These are phyloP conservation scores for Motacilla tschutschensis DNA, from an alignment of 2,113 vertebrate genomes.

Conservation along the genomic window DNA sequence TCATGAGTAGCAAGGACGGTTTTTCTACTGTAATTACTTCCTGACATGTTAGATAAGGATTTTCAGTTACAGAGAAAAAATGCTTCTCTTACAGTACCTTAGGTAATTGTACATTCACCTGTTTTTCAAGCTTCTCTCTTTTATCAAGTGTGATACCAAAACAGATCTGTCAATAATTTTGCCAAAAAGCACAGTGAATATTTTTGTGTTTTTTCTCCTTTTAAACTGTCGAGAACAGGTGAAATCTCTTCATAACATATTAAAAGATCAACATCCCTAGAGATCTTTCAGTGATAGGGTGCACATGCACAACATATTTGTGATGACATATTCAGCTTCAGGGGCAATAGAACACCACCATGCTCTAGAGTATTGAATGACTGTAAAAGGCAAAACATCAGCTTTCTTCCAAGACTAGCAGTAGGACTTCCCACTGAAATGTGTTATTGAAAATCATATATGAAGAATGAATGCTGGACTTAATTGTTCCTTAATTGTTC, in stretches of 20 bases:
- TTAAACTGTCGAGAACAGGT: background rate
- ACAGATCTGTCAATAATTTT: background rate
- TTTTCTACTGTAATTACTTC: background rate
- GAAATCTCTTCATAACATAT: background rate
- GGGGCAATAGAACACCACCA: background rate
- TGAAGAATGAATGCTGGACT: background rate
- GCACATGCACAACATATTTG: background rate
- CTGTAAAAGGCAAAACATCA: background rate
- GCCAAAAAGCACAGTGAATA: background rate
- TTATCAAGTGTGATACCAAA: background rate
- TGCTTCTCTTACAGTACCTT: background rate
- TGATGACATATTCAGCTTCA: constrained; percentile 4
- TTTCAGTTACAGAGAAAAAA: background rate
- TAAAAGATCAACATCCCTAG: background rate
- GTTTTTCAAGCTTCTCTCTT: background rate
- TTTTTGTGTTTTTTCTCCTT: background rate
- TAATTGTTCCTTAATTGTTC: background rate
- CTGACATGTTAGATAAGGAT: background rate
- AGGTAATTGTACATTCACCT: background rate
- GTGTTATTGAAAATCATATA: background rate
- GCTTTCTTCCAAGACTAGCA: background rate
- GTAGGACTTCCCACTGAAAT: background rate
- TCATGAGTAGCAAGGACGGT: background rate
- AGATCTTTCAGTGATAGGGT: background rate
- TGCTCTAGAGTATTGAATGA: background rate